phyloP scores from a whole-genome alignment of 2,888 invertebrate genomes.

The Hoplodrina ambigua region DNA sequence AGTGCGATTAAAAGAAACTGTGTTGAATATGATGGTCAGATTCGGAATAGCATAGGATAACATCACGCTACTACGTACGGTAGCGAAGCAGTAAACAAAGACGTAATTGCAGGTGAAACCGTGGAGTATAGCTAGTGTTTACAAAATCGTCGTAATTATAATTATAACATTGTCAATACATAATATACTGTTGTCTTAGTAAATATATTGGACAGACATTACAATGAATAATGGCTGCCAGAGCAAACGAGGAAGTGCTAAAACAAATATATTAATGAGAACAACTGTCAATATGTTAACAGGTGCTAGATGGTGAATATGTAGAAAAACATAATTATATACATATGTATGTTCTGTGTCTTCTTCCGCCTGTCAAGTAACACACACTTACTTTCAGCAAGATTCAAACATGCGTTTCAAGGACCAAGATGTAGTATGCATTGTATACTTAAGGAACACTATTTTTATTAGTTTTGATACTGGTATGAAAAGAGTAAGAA shows the following conservation, averaged over 20 bases:
- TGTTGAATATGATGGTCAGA: too few relatives aligned
- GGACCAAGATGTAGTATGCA: too few relatives aligned
- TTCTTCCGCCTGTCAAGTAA: neutral
- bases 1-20: too few relatives aligned
- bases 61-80: too few relatives aligned
- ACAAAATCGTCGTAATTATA: neutral
- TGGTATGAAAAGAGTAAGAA: too few relatives aligned
- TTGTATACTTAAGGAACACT: too few relatives aligned
- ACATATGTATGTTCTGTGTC: neutral
- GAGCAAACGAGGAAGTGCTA: slow-evolving; percentile 43
- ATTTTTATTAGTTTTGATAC: too few relatives aligned
- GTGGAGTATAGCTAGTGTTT: too few relatives aligned
- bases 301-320: slow-evolving; percentile 24
- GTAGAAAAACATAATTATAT: slow-evolving; percentile 11
- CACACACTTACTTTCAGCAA: neutral
- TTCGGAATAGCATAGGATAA: too few relatives aligned
- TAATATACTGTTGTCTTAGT: slow-evolving; percentile 7
- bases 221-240: slow-evolving; percentile 39
- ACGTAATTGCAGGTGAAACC: too few relatives aligned
- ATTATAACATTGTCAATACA: neutral
- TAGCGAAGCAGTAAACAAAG: too few relatives aligned
- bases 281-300: slow-evolving; percentile 35
- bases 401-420: neutral
- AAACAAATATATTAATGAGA: slow-evolving; percentile 46
- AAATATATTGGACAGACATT: slow-evolving; percentile 30